phyloP scores from a whole-genome alignment of 2,797 vertebrate species.

The Clarias platycephalus region DNA sequence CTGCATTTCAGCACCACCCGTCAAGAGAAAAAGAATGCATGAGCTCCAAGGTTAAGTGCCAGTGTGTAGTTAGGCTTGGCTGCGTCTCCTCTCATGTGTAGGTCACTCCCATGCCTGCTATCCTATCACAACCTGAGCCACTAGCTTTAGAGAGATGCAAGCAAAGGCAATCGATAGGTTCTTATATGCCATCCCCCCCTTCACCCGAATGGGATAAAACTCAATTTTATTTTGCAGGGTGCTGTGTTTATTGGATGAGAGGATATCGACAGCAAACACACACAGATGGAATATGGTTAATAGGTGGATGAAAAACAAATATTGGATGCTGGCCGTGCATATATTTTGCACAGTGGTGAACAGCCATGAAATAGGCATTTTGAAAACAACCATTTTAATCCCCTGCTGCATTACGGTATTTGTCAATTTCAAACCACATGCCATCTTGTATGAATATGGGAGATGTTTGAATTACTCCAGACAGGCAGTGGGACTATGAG shows the following conservation, averaged over 20 bases:
- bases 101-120: conserved; percentile 51
- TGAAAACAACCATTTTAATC: conserved; percentile 19
- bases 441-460: conserved; percentile 8
- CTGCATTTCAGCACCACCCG: neutral
- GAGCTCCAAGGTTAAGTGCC: conserved; percentile 67
- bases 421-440: conserved; percentile 11
- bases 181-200: conserved; percentile 58
- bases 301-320: conserved; percentile 31
- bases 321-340: conserved; percentile 4
- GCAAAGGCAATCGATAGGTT: conserved; percentile 68
- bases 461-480: conserved; percentile 20
- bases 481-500: neutral
- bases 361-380: conserved; percentile 16
- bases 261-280: conserved; percentile 58
- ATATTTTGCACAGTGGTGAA: conserved; percentile 8
- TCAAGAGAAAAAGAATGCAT: conserved; percentile 11
- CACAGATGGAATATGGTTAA: conserved; percentile 28
- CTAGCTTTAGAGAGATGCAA: conserved; percentile 44
- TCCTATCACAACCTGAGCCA: conserved; percentile 28
- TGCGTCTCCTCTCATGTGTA: neutral
- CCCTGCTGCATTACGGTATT: neutral
- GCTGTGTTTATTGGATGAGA: conserved; percentile 72
- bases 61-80: conserved; percentile 37
- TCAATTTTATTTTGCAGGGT: conserved; percentile 71
- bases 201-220: conserved; percentile 63